These are phyloP conservation scores for Achatina immaculata DNA, from an alignment of 1,140 invertebrate genomes.

Conservation along the genomic window DNA sequence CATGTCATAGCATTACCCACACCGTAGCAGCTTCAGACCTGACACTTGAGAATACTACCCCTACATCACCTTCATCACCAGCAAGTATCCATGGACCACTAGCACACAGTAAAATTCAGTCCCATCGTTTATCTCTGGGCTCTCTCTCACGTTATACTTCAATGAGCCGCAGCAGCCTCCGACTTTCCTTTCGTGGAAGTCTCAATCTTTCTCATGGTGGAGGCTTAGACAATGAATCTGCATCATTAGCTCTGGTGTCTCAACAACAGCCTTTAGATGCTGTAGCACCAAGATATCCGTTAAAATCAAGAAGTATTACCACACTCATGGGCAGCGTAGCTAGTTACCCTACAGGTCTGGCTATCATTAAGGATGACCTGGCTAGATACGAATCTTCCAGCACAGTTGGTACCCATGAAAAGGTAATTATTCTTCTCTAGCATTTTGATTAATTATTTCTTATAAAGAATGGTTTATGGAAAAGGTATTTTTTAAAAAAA, in stretches of 20 bases:
- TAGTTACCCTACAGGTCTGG: constrained; percentile 29
- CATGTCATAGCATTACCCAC: not conserved
- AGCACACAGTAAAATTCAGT: not conserved
- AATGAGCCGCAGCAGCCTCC: constrained; percentile 16
- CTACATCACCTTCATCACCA: not conserved
- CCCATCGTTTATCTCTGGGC: not conserved
- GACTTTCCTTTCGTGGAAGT: constrained; percentile 9
- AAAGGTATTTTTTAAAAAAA: too few relatives aligned
- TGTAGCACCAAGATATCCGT: not conserved
- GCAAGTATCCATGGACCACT: not conserved
- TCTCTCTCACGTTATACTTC: constrained; percentile 14
- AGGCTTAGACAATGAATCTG: constrained; percentile 21
- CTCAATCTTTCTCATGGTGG: not conserved
- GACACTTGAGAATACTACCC: not conserved
- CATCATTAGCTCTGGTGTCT: constrained; percentile 10
- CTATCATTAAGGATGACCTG: constrained; percentile 35
- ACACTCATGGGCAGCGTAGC: constrained; percentile 28
- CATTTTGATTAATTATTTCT: not conserved
- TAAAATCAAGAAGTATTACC: constrained; percentile 14
- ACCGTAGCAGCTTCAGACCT: not conserved
- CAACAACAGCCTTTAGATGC: not conserved
- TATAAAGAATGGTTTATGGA: not conserved
- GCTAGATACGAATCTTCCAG: constrained; percentile 23
- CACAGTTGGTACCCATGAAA: not conserved
- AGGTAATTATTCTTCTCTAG: not conserved